Conservation (phyloP, 2,797 vertebrate genomes). For the Coregonus suidteri region DNA sequence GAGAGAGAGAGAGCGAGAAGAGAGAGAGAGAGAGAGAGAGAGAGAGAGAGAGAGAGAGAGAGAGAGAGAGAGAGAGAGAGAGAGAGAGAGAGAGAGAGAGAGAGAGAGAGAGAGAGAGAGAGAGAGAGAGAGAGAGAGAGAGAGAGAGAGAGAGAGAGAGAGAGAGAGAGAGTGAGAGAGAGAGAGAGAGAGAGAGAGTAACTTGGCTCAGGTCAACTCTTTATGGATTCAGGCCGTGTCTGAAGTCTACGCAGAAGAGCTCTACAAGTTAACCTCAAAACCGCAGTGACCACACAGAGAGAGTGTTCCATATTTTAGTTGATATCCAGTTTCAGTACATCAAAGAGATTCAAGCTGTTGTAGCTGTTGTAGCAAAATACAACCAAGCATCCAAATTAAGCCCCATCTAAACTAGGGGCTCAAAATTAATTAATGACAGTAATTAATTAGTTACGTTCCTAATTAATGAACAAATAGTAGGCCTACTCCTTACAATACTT, state of each 20-base stretch:
- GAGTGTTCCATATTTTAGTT: conserved; percentile 66
- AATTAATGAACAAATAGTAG: neutral
- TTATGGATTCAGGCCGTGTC: conserved; percentile 59
- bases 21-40: too few relatives aligned
- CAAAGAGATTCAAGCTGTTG: conserved; percentile 47
- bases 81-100: too few relatives aligned
- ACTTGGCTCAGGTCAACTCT: conserved; percentile 20
- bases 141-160: too few relatives aligned
- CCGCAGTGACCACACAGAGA: conserved; percentile 70
- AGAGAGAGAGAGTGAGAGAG: too few relatives aligned
- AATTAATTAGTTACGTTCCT: neutral
- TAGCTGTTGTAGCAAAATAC: conserved; percentile 71
- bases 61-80: too few relatives aligned
- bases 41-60: too few relatives aligned
- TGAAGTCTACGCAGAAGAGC: conserved; percentile 58
- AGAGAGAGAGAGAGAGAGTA: conserved; percentile 21
- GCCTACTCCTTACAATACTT: conserved; percentile 18
- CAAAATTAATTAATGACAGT: neutral
- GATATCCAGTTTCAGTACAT: conserved; percentile 66
- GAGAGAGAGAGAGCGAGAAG: neutral
- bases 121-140: too few relatives aligned
- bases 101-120: too few relatives aligned
- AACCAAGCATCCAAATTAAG: conserved; percentile 42
- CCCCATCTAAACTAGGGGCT: conserved; percentile 44
- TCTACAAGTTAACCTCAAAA: conserved; percentile 70